Evolutionary conservation across 2,797 vertebrate species (phyloP).

Genomic region (Cheirogaleus major): DNA sequence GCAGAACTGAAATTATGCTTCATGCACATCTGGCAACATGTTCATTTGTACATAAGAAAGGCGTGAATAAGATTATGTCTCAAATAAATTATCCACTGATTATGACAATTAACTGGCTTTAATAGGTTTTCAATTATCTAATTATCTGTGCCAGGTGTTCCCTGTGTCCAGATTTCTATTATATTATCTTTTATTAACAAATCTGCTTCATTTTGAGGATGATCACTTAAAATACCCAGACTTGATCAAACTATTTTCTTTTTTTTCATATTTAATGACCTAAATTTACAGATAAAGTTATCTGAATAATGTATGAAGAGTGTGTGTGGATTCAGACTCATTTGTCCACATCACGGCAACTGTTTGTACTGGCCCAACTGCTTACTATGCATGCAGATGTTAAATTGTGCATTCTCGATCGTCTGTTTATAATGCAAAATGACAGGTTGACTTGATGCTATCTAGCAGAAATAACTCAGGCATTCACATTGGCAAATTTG

Average conservation of each 20-base stretch:
- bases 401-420: not conserved
- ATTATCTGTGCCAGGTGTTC: conserved; percentile 44
- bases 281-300: conserved; percentile 18
- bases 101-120: conserved; percentile 65
- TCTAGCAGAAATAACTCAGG: conserved; percentile 46
- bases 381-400: conserved; percentile 48
- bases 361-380: not conserved
- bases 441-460: conserved; percentile 62
- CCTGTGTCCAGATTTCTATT: conserved; percentile 57
- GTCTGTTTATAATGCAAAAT: conserved; percentile 62
- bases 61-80: not conserved
- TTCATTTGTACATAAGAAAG: conserved; percentile 45
- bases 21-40: not conserved
- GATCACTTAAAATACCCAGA: not conserved
- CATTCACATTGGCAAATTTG: conserved; percentile 45
- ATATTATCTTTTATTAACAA: conserved; percentile 36
- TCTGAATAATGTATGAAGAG: conserved; percentile 42
- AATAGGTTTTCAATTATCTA: conserved; percentile 57
- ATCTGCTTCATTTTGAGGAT: conserved; percentile 36
- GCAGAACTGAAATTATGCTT: conserved; percentile 44
- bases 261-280: not conserved
- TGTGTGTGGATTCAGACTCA: not conserved
- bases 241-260: conserved; percentile 15
- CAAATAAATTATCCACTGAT: conserved; percentile 53
- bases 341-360: conserved; percentile 18